Percentiles rank a stretch among this genome's conserved stretches.
phyloP scores from a whole-genome alignment of 2,888 invertebrate genomes.

The Drosophila parthenogenetica region DNA sequence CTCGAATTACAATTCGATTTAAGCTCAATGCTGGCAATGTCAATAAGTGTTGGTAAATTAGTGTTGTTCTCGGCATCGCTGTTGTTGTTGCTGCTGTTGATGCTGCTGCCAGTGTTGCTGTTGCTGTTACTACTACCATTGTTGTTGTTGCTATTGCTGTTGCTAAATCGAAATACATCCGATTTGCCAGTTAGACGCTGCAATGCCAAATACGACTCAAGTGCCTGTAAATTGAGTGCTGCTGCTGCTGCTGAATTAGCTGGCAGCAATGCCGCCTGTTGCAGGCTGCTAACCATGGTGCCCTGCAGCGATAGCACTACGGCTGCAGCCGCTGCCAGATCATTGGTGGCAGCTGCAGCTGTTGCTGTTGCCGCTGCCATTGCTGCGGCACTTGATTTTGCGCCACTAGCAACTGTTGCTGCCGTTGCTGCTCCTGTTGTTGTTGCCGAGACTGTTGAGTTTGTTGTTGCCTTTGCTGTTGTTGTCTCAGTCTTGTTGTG shows the following conservation, averaged over 20 bases:
- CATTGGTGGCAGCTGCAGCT: slow-evolving; percentile 85
- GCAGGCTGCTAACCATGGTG: slow-evolving; percentile 93
- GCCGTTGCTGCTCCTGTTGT: not conserved
- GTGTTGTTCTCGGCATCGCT: slow-evolving; percentile 38
- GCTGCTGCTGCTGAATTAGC: slow-evolving; percentile 94
- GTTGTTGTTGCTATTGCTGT: slow-evolving; percentile 33
- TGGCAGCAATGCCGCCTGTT: slow-evolving; percentile 93
- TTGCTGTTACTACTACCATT: slow-evolving; percentile 22
- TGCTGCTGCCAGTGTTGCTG: slow-evolving; percentile 37
- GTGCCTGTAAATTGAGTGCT: slow-evolving; percentile 93
- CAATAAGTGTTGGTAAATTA: slow-evolving; percentile 60
- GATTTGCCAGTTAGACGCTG: slow-evolving; percentile 91
- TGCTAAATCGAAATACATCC: slow-evolving; percentile 87
- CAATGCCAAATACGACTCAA: slow-evolving; percentile 93
- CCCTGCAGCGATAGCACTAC: slow-evolving; percentile 93
- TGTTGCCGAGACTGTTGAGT: slow-evolving; percentile 13
- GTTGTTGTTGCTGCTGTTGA: slow-evolving; percentile 44
- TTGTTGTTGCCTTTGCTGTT: slow-evolving; percentile 39
- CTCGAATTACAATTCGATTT: slow-evolving; percentile 68
- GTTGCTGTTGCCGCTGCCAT: slow-evolving; percentile 74
- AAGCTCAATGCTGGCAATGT: slow-evolving; percentile 64
- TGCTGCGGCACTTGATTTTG: slow-evolving; percentile 63
- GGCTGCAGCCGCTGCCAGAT: slow-evolving; percentile 87
- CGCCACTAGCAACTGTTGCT: slow-evolving; percentile 35
- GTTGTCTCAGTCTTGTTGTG: slow-evolving; percentile 38